A percentile compares a stretch with the other conserved stretches of the same genome.
Evolutionary conservation across 2,113 vertebrate genomes (phyloP).

Genomic region (Tenrec ecaudatus): DNA sequence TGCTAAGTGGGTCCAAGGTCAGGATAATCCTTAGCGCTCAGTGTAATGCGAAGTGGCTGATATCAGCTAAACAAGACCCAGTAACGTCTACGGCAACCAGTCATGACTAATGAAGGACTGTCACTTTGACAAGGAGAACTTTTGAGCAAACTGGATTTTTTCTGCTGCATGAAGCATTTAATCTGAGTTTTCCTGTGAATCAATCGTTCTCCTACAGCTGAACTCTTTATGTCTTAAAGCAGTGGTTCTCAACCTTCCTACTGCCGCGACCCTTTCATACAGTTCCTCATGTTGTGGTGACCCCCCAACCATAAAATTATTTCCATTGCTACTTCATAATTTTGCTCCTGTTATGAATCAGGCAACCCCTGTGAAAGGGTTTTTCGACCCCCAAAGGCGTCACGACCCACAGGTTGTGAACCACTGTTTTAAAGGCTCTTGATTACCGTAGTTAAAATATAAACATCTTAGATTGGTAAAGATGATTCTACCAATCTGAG

Average conservation of each 20-base stretch:
- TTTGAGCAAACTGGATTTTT: background rate
- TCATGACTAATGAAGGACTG: background rate
- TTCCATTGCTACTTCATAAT: too few relatives aligned
- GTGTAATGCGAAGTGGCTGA: background rate
- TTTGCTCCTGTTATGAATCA: too few relatives aligned
- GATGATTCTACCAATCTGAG: background rate
- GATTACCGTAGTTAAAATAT: background rate
- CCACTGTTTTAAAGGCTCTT: background rate
- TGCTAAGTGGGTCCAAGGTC: background rate
- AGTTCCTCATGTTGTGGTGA: too few relatives aligned
- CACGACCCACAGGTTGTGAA: too few relatives aligned
- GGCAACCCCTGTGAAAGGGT: too few relatives aligned
- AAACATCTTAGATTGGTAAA: background rate
- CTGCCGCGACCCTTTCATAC: too few relatives aligned
- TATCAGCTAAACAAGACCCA: background rate
- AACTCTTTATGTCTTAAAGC: background rate
- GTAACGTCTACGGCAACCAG: background rate
- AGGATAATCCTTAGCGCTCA: background rate
- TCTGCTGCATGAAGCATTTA: background rate
- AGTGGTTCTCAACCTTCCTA: too few relatives aligned
- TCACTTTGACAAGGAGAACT: background rate
- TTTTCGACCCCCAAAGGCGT: too few relatives aligned
- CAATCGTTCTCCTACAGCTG: background rate
- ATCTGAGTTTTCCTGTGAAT: background rate
- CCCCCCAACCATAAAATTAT: too few relatives aligned